Conservation (phyloP, 2,888 invertebrate species). For the Monoplex corrugatus region DNA sequence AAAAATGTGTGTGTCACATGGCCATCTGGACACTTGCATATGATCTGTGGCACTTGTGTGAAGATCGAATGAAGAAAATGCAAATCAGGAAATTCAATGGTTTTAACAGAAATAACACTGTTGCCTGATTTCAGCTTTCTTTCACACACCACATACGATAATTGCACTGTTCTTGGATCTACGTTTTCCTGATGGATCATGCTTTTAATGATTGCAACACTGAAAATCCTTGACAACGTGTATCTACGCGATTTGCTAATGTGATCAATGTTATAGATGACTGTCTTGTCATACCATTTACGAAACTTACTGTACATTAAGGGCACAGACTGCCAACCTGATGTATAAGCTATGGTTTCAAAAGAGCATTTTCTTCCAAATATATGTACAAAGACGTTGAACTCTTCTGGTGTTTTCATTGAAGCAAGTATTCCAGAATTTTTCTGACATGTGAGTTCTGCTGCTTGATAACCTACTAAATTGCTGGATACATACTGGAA, state of each 20-base stretch:
- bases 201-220: neutral
- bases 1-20: neutral
- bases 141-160: neutral
- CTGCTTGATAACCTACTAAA: neutral
- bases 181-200: too few species aligned
- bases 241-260: neutral
- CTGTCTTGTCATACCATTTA: neutral
- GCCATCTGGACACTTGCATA: neutral
- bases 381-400: neutral
- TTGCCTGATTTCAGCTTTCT: neutral
- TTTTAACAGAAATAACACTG: neutral
- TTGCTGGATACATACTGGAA: neutral
- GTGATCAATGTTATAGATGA: neutral
- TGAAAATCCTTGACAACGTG: neutral
- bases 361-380: neutral
- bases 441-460: neutral
- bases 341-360: neutral
- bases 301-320: constrained; percentile 7
- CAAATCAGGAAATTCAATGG: neutral
- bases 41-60: too few species aligned
- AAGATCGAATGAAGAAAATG: neutral
- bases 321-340: neutral
- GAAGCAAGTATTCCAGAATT: neutral
- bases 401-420: constrained; percentile 21
- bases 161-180: neutral